A percentile compares a stretch with the other conserved stretches of the same genome.
Conservation (phyloP, 2,797 vertebrate species). For the Gallinago solitaria region DNA sequence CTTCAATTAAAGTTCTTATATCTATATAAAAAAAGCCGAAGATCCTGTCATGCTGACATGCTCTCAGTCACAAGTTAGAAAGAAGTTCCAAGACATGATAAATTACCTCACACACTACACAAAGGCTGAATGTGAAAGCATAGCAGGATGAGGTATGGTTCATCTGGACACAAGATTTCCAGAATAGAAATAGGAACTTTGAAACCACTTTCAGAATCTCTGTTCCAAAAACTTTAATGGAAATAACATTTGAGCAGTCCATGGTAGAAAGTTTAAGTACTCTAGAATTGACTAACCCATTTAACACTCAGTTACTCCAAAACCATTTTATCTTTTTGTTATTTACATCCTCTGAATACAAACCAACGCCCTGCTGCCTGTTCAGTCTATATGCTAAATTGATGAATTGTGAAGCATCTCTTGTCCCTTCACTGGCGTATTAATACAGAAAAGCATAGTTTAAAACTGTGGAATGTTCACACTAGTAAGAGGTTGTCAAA, state of each 20-base stretch:
- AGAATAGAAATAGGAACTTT: neutral
- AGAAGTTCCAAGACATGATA: neutral
- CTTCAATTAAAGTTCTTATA: neutral
- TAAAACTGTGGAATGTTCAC: neutral
- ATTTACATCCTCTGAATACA: neutral
- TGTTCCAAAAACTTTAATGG: neutral
- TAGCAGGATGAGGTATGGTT: neutral
- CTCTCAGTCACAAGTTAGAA: neutral
- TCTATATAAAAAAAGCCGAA: neutral
- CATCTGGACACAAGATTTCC: neutral
- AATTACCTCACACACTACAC: neutral
- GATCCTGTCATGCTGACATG: neutral
- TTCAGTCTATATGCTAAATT: neutral
- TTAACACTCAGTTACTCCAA: neutral
- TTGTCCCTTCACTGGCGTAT: neutral
- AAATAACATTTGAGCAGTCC: neutral
- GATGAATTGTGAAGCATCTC: neutral
- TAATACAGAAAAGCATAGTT: neutral
- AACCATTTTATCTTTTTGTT: neutral
- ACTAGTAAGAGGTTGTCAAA: neutral
- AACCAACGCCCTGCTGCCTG: neutral
- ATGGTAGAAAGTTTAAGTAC: neutral
- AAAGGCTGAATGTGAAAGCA: neutral
- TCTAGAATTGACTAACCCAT: neutral
- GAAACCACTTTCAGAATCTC: neutral